Percentiles rank a stretch among this genome's conserved stretches.
Evolutionary conservation across 2,888 invertebrate species (phyloP).

Genomic region (Drosophila pseudotakahashii): DNA sequence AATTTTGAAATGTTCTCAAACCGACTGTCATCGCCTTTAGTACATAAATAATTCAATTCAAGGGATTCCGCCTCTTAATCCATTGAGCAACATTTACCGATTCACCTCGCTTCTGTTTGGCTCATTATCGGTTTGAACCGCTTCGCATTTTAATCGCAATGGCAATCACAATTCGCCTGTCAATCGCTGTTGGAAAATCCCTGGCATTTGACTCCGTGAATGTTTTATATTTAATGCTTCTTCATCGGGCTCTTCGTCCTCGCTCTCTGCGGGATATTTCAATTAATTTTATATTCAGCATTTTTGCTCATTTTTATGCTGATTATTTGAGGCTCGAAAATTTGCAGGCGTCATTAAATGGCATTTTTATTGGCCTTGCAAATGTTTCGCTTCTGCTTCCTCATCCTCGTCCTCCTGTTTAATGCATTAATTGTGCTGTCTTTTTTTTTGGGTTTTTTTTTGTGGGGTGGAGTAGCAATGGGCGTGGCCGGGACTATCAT

Average conservation of each 20-base stretch:
- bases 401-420: slow-evolving; percentile 37
- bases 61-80: slow-evolving; percentile 9
- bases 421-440: slow-evolving; percentile 71
- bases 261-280: slow-evolving; percentile 35
- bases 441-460: slow-evolving; percentile 2
- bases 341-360: slow-evolving; percentile 69
- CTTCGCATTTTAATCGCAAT: slow-evolving; percentile 2
- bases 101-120: slow-evolving; percentile 11
- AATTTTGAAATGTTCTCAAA: neutral
- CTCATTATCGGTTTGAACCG: slow-evolving; percentile 27
- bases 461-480: neutral
- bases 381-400: slow-evolving; percentile 22
- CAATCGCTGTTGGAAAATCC: slow-evolving; percentile 10
- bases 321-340: slow-evolving; percentile 66
- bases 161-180: slow-evolving; percentile 25
- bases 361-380: slow-evolving; percentile 63
- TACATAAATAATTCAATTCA: slow-evolving; percentile 29
- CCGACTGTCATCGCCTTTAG: neutral
- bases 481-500: slow-evolving; percentile 56
- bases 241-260: neutral
- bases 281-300: slow-evolving; percentile 39
- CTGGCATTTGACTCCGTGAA: slow-evolving; percentile 16
- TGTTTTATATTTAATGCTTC: neutral
- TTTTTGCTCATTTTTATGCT: slow-evolving; percentile 48
- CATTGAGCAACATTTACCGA: slow-evolving; percentile 5